Percentiles rank a stretch among this genome's conserved stretches.
phyloP scores from a whole-genome alignment of 2,888 invertebrate genomes.

The Cephus runcator region DNA sequence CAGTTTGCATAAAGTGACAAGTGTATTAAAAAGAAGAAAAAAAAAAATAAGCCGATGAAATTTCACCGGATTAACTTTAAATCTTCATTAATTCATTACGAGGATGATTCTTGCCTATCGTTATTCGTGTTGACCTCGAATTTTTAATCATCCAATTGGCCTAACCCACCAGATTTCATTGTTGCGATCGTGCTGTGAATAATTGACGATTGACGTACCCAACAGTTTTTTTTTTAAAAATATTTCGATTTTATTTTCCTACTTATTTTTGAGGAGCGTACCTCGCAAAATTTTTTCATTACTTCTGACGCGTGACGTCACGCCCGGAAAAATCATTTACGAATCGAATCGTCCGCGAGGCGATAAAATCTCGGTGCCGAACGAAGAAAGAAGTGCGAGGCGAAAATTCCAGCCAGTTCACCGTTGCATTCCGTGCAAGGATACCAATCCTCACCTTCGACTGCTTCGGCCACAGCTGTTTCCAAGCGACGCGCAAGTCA shows the following conservation, averaged over 20 bases:
- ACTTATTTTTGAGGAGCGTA: too few relatives aligned
- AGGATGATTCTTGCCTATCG: not conserved
- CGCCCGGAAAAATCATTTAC: not conserved
- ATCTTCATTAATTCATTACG: not conserved
- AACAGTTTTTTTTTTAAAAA: not conserved
- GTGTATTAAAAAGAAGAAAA: too few relatives aligned
- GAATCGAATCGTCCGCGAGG: not conserved
- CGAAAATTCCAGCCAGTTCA: not conserved
- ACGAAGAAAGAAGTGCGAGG: not conserved
- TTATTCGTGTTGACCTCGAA: not conserved
- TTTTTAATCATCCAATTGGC: not conserved
- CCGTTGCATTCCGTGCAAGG: not conserved
- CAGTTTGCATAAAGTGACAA: not conserved
- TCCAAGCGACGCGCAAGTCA: not conserved
- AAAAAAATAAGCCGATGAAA: not conserved
- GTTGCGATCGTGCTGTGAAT: not conserved
- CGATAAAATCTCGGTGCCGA: not conserved
- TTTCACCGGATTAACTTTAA: not conserved
- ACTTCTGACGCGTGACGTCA: not conserved
- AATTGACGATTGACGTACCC: not conserved
- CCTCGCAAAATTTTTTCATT: not conserved
- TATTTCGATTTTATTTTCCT: not conserved
- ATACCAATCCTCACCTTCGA: not conserved
- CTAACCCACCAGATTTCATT: not conserved
- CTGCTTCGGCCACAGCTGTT: not conserved